These are phyloP conservation scores for Bubalus kerabau DNA, from an alignment of 2,113 vertebrate genomes.

Conservation along the genomic window DNA sequence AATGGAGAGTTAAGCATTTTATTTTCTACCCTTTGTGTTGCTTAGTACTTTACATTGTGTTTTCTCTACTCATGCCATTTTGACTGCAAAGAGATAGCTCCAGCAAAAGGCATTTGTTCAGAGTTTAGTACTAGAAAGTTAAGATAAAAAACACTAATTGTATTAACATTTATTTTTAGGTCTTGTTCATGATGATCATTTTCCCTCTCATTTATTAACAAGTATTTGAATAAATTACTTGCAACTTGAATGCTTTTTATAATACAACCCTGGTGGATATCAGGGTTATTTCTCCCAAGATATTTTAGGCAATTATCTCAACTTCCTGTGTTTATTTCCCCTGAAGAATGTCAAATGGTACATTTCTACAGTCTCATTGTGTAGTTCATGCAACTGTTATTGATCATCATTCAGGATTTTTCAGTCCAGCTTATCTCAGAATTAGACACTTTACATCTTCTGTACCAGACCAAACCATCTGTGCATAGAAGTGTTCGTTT, in stretches of 20 bases:
- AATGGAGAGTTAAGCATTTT: neutral
- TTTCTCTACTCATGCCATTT: neutral
- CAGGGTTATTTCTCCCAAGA: neutral
- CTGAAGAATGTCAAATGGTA: neutral
- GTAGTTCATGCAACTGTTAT: neutral
- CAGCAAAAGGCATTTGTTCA: neutral
- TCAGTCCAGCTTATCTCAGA: neutral
- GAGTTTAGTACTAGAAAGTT: neutral
- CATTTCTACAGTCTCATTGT: neutral
- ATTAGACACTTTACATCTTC: neutral
- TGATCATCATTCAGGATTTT: neutral
- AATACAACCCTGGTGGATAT: neutral
- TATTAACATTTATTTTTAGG: neutral
- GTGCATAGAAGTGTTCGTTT: neutral
- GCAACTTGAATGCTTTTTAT: neutral
- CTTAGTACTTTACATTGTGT: neutral
- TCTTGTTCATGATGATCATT: neutral
- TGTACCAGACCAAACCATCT: neutral
- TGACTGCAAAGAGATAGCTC: neutral
- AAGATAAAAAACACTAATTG: neutral
- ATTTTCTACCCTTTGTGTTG: neutral
- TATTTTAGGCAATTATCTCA: neutral
- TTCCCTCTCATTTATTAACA: neutral
- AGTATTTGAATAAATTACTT: neutral
- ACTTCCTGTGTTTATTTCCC: neutral